A percentile compares a stretch with the other conserved stretches of the same genome.
Conservation (phyloP, 2,113 vertebrate genomes). For the Chaetodon trifascialis region DNA sequence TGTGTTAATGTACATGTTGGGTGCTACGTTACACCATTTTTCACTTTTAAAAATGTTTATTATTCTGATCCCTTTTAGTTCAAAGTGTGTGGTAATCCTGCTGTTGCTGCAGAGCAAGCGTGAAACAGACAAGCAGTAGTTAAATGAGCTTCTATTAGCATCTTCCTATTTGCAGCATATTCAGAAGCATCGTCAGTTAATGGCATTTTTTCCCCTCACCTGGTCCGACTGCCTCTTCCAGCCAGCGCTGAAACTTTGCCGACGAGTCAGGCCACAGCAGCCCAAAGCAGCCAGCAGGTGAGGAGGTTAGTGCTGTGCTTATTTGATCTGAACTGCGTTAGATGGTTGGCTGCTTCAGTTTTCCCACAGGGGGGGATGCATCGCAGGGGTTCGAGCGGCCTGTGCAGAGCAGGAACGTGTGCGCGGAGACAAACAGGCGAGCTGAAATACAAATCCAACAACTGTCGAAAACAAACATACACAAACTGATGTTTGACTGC, state of each 20-base stretch:
- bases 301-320: slow-evolving; percentile 8
- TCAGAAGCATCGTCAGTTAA: too few species aligned
- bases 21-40: not conserved
- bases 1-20: too few species aligned
- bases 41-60: too few species aligned
- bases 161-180: too few species aligned
- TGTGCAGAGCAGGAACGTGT: not conserved
- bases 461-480: not conserved
- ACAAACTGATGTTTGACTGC: slow-evolving; percentile 17
- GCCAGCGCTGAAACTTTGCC: not conserved
- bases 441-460: slow-evolving; percentile 29
- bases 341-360: slow-evolving; percentile 27
- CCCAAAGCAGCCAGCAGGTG: slow-evolving; percentile 10
- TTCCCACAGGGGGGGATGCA: not conserved
- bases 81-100: too few species aligned
- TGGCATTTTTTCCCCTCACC: not conserved
- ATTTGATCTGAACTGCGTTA: slow-evolving; percentile 9
- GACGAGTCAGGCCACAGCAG: not conserved
- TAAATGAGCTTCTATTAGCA: too few species aligned
- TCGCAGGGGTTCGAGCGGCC: not conserved
- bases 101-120: too few species aligned
- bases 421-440: slow-evolving; percentile 13
- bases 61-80: too few species aligned
- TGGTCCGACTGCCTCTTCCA: not conserved
- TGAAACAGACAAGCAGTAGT: too few species aligned